Percentiles rank a stretch among this genome's conserved stretches.
These are phyloP conservation scores for Linnaemya vulpina DNA, from an alignment of 2,888 invertebrate species.

Conservation along the genomic window DNA sequence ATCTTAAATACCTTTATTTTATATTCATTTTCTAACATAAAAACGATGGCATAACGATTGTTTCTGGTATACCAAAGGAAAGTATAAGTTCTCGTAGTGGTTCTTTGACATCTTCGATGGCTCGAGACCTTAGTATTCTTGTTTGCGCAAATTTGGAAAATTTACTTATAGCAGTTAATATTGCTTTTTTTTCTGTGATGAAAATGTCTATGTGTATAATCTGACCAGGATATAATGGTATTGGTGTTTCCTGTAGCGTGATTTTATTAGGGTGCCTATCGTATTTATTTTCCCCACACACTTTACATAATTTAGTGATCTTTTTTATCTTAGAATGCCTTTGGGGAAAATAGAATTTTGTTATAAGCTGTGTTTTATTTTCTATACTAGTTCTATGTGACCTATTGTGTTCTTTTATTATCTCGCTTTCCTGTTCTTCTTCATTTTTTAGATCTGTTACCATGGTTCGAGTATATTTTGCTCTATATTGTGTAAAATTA, in stretches of 20 bases:
- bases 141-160: background rate
- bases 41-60: slow-evolving; percentile 28
- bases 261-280: slow-evolving; percentile 16
- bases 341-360: slow-evolving; percentile 46
- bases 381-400: slow-evolving; percentile 29
- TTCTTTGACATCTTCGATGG: background rate
- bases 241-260: background rate
- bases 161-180: background rate
- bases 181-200: background rate
- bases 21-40: slow-evolving; percentile 52
- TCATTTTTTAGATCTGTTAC: background rate
- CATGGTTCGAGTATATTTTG: no score
- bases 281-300: slow-evolving; percentile 44
- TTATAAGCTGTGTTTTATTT: slow-evolving; percentile 32
- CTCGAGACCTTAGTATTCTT: background rate
- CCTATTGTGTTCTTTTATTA: slow-evolving; percentile 24
- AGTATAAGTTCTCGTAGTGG: background rate
- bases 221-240: background rate
- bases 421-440: slow-evolving; percentile 24
- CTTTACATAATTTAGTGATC: slow-evolving; percentile 28
- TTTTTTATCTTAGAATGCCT: slow-evolving; percentile 23
- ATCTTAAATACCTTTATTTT: slow-evolving; percentile 44
- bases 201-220: background rate
- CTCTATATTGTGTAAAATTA: slow-evolving; percentile 36
- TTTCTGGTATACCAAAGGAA: background rate